Percentiles rank a stretch among this genome's conserved stretches.
phyloP scores from a whole-genome alignment of 2,888 invertebrate species.

The Spilarctia lutea region DNA sequence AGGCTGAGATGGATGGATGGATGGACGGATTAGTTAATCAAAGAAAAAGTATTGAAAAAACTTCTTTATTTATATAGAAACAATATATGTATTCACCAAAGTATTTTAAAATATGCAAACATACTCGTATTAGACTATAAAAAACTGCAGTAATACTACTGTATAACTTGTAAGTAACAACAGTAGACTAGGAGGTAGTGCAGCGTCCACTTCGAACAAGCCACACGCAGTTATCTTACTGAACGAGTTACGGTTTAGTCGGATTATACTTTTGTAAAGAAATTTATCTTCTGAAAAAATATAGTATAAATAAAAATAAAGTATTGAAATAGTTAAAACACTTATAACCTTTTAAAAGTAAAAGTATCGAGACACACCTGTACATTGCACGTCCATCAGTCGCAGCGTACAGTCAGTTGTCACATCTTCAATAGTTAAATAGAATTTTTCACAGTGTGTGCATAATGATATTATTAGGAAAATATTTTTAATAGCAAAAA shows the following conservation, averaged over 20 bases:
- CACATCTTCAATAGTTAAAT: slow-evolving; percentile 36
- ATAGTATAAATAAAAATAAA: background rate
- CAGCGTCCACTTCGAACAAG: slow-evolving; percentile 15
- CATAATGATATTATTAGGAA: slow-evolving; percentile 34
- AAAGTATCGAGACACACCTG: slow-evolving; percentile 3
- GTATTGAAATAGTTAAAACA: background rate
- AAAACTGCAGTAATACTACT: slow-evolving; percentile 28
- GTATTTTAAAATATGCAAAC: background rate
- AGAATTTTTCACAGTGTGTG: slow-evolving; percentile 46
- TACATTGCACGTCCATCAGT: background rate
- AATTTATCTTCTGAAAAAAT: slow-evolving; percentile 13
- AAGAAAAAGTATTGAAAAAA: background rate
- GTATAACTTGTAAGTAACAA: slow-evolving; percentile 16
- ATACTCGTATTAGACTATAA: slow-evolving; percentile 10
- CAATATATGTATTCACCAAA: background rate
- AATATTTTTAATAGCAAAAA: slow-evolving; percentile 41
- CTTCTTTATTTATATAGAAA: background rate
- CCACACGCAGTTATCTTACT: slow-evolving; percentile 21
- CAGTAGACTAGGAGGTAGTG: background rate
- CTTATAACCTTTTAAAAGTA: background rate
- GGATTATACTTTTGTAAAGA: slow-evolving; percentile 18
- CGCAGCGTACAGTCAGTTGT: slow-evolving; percentile 25
- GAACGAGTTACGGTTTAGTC: slow-evolving; percentile 16
- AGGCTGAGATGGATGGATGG: too few relatives aligned
- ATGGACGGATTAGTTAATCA: too few relatives aligned